Evolutionary conservation across 1,140 invertebrate species (phyloP).

Genomic region (Hypothenemus hampei): DNA sequence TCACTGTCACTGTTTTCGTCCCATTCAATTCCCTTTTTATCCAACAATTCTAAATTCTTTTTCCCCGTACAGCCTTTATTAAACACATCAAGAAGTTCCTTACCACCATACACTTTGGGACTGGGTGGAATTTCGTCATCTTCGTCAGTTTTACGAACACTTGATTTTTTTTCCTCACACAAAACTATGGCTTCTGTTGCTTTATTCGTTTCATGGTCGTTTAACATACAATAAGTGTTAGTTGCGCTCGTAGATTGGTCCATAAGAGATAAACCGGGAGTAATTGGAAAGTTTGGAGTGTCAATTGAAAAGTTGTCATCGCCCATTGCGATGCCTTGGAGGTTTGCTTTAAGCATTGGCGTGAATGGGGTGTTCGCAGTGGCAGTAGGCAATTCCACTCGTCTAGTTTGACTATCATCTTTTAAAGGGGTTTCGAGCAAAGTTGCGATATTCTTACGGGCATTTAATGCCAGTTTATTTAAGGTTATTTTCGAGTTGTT

Average conservation of each 20-base stretch:
- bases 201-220: constrained; percentile 41
- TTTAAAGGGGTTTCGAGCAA: constrained; percentile 39
- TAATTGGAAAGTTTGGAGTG: constrained; percentile 41
- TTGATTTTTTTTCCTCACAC: constrained; percentile 33
- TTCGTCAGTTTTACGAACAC: constrained; percentile 20
- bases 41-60: constrained; percentile 37
- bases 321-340: constrained; percentile 29
- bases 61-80: constrained; percentile 33
- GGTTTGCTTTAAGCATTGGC: constrained; percentile 38
- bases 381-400: constrained; percentile 15
- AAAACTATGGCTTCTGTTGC: constrained; percentile 33
- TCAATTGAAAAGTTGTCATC: constrained; percentile 31
- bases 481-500: constrained; percentile 13
- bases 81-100: constrained; percentile 27
- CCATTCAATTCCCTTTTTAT: constrained; percentile 22
- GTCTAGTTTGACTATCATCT: constrained; percentile 29
- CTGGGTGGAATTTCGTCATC: constrained; percentile 15
- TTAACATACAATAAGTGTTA: constrained; percentile 42
- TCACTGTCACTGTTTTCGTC: constrained; percentile 11
- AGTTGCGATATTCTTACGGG: constrained; percentile 24
- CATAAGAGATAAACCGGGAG: constrained; percentile 35
- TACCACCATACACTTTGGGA: constrained; percentile 9
- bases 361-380: constrained; percentile 36
- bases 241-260: constrained; percentile 38
- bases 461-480: constrained; percentile 4